phyloP scores from a whole-genome alignment of 2,888 invertebrate species.

The Andrena minutula region DNA sequence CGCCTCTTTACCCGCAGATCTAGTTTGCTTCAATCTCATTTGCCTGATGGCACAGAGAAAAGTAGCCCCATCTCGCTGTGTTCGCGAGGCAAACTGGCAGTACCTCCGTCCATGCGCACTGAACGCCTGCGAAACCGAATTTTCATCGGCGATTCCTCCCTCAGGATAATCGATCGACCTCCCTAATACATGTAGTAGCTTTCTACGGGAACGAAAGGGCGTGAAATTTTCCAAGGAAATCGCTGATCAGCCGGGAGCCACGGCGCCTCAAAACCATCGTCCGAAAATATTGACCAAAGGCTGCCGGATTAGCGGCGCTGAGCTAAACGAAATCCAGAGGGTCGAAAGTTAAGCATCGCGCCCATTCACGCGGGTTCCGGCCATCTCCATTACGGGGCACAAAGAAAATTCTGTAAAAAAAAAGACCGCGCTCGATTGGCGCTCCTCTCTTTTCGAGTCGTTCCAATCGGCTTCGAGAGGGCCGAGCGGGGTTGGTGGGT shows the following conservation, averaged over 20 bases:
- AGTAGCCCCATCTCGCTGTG: not conserved
- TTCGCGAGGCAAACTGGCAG: not conserved
- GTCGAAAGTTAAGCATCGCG: conserved; percentile 9
- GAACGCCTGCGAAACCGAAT: not conserved
- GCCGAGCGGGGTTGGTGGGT: not conserved
- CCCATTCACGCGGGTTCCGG: conserved; percentile 6
- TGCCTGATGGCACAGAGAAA: conserved; percentile 32
- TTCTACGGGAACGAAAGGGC: not conserved
- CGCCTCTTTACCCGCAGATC: conserved; percentile 7
- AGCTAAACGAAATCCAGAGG: conserved; percentile 8
- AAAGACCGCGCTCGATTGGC: conserved; percentile 50
- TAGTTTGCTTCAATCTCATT: conserved; percentile 34
- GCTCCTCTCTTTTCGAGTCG: conserved; percentile 39
- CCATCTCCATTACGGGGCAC: conserved; percentile 39
- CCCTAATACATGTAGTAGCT: not conserved
- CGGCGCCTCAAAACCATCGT: not conserved
- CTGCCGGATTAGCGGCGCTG: conserved; percentile 33
- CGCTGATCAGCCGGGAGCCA: not conserved
- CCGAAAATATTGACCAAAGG: conserved; percentile 5
- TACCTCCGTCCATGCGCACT: not conserved
- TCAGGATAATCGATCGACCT: not conserved
- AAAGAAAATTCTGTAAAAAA: conserved; percentile 56
- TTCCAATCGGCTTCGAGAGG: conserved; percentile 44
- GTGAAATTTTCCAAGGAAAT: not conserved
- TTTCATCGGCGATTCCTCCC: conserved; percentile 14